phyloP scores from a whole-genome alignment of 2,888 invertebrate genomes.

The Tetanocera ferruginea region DNA sequence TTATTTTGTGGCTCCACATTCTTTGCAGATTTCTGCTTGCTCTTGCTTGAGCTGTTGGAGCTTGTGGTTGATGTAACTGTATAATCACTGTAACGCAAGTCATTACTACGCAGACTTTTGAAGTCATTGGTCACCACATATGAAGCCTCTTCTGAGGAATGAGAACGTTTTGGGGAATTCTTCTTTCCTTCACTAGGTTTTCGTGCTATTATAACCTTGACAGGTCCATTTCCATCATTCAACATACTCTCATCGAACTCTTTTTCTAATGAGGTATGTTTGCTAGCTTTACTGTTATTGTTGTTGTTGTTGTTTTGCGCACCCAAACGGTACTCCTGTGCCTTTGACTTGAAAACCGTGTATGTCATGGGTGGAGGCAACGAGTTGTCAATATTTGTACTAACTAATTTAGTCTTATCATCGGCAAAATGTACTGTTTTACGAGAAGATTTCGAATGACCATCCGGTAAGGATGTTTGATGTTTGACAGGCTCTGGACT shows the following conservation, averaged over 20 bases:
- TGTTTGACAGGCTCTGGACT: background rate
- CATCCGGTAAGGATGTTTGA: background rate
- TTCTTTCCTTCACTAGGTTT: conserved; percentile 52
- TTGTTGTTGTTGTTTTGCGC: conserved; percentile 41
- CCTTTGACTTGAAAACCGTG: conserved; percentile 36
- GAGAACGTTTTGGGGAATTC: conserved; percentile 51
- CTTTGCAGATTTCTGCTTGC: conserved; percentile 21
- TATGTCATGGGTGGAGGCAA: conserved; percentile 27
- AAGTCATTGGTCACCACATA: conserved; percentile 61
- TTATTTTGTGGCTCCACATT: background rate
- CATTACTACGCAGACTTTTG: conserved; percentile 69
- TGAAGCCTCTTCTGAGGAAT: conserved; percentile 46
- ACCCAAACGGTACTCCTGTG: conserved; percentile 34
- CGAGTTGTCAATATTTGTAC: conserved; percentile 5
- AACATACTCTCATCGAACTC: background rate
- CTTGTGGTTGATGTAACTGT: conserved; percentile 53
- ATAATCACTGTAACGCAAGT: conserved; percentile 65
- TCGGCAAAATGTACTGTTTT: conserved; percentile 32
- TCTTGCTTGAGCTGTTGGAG: background rate
- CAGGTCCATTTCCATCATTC: conserved; percentile 54
- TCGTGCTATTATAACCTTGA: conserved; percentile 58
- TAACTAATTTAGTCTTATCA: background rate
- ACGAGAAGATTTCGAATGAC: background rate
- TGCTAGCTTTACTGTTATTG: conserved; percentile 42
- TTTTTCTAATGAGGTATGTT: background rate